Evolutionary conservation across 2,888 invertebrate species (phyloP), one percentile per base, ranked within the genome.

Genomic region (Caenorhabditis japonica): DNA sequence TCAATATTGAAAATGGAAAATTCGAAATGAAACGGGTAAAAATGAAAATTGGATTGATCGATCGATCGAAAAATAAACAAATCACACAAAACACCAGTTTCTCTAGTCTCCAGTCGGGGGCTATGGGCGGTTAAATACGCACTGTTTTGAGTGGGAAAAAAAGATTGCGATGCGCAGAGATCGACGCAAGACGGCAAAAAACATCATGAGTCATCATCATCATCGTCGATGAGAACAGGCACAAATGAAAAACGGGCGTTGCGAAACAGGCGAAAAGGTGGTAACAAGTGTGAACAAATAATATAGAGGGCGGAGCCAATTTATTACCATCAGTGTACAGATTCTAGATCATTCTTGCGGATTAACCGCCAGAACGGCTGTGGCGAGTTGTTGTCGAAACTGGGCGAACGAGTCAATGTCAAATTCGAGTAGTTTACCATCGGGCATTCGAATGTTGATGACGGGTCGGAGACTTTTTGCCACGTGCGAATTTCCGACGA

Each of bases 401-500:
- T 59, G 46, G 1, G 71, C 59, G 17, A 77, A 64, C 7, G 61
- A 41, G 36, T 77, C 77, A 33, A 77, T 38, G 41, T 77, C 77
- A 36, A 77, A 59, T 55, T 79, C 79, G n/a, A 75, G 53, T 8
- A 25, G 56, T 27, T 75, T 44, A 33, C 55, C 76, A 8, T 66
- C 59, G 7, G 71, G 71, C 58, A 80, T 52, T 41, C 34, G 23
- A 25, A 80, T 64, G 44, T 68, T 61, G 46, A 71, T 68, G 13
- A 80, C 52, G 7, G 76, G 71, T 4, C 78, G 80, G 13, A 78
- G 66, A 51, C 76, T 76, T 41, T 71, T 75, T 13, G 70, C 52
- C 10, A 76, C 72, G 58, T 76, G 72, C 4, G 66, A 60, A 49
- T 80, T 80, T 0, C 62, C 75, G n/a, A 73, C 60, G 10, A 80